Evolutionary conservation across 2,113 vertebrate genomes (phyloP), one percentile per base, ranked within the genome.

Genomic region (Serinus canaria): DNA sequence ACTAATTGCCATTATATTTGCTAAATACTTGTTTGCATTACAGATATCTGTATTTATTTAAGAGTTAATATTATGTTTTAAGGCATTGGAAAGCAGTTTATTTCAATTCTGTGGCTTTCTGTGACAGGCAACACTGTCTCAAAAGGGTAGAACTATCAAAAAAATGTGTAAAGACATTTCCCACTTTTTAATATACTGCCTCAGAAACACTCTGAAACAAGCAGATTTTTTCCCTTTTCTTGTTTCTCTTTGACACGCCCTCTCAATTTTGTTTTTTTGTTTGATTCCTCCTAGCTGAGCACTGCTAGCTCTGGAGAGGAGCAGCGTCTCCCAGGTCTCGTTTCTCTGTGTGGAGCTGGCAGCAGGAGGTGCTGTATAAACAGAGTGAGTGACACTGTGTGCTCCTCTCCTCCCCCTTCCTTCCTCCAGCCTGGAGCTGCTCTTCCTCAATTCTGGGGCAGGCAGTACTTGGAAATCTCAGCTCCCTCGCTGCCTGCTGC

Each of bases 321-420:
- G 41, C 6, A 72, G 74, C 19, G 81, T 87, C 76, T 85, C n/a
- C 72, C 33, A 88, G 60, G 73, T 64, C 72, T 86, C 91, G 75
- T 84, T 96, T 96, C 74, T 90, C 87, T 87, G 55, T 87, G 88
- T 69, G 77, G 88, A 77, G 72, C 43, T 84, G 95, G 76, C 98
- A 97, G 98, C 97, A 98, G 98, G 98, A 98, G 98, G 97, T 97
- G 97, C 98, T 98, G 96, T 97, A 95, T 90, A 97, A 97, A 98
- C 97, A 97, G 92, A 27, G 58, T 92, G 94, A 92, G 50, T 83
- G 90, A 78, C 86, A 78, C 77, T 46, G 11, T 3, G 35, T 43
- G 58, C 53, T 37, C 56, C 52, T 87, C 84, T 91, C 88, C 87
- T 88, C 94, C 91, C 88, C 58, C 58, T 37, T 18, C 75, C 83